Base-by-base conservation (phyloP, 2,797 vertebrate species). In the Odontamblyopus lacepedii region DNA sequence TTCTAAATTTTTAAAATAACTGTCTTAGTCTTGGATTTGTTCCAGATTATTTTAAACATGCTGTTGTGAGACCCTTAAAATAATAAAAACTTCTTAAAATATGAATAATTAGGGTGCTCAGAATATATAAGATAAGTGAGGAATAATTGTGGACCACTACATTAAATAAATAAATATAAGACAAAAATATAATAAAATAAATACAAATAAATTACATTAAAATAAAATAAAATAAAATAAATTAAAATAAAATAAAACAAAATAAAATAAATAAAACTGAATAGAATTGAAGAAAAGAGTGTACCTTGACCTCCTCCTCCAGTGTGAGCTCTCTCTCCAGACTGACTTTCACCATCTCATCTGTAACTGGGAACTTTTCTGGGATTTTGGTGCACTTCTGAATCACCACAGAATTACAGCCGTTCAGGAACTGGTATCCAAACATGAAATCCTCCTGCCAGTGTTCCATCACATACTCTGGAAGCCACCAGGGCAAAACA, bases 401-500 rank as follows among this genome's bases (percentile, higher is more conserved):
- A 77, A 99, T 96, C 66, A 98, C 0, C 35, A 98, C 96, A 0
- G 98, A 98, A 91, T 99, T 99, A 88, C 97, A 99, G 12, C 98
- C 98, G 4, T 99, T 99, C 76, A 99, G 92, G 81, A 96, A 98
- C 89, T 99, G 98, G 84, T 99, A 99, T 29, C 97, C 98, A 69
- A 99, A 99, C 95, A 99, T 97, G 82, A 97, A 96, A 80, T 99
- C 97, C 89, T 99, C 97, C 66, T 94, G 95, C 98, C 98, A 99
- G 82, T 99, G 98, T 44, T 96, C 79, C 97, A 99, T 99, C 81
- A 99, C 97, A 8, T 97, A 97, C 84, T 99, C 98, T 99, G 77
- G 0, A 50, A 4, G 9, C 5, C 61, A 35, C 62, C n/a, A 63
- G 3, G 16, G 30, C 2, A 62, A 6, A 23, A 12, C 1, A 11